Evolutionary conservation across 2,797 vertebrate species (phyloP).

Genomic region (Hoplostethus mediterraneus): DNA sequence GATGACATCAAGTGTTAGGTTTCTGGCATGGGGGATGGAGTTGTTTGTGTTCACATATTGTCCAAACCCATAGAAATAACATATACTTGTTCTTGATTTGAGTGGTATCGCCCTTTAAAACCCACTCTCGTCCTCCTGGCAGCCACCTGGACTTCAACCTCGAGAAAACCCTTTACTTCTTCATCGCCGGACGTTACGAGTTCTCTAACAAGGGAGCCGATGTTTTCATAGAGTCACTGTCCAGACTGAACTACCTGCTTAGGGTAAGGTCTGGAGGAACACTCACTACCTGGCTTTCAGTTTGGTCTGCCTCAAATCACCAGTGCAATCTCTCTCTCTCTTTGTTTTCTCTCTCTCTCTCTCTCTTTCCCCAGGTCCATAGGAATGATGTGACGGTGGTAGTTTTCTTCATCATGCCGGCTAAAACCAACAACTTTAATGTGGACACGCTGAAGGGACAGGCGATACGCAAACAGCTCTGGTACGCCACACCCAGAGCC

Average conservation of each 20-base stretch:
- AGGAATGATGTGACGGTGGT: slow-evolving; percentile 92
- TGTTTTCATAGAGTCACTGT: slow-evolving; percentile 94
- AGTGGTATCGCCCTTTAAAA: too few relatives aligned
- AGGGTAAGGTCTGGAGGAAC: slow-evolving; percentile 81
- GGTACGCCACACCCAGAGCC: slow-evolving; percentile 78
- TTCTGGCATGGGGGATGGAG: too few relatives aligned
- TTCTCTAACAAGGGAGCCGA: slow-evolving; percentile 98
- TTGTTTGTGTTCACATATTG: background rate
- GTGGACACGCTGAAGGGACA: slow-evolving; percentile 97
- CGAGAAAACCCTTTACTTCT: slow-evolving; percentile 96
- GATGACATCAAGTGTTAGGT: too few relatives aligned
- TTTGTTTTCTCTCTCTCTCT: background rate
- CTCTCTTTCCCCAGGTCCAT: slow-evolving; percentile 85
- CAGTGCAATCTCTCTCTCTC: background rate
- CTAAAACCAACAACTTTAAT: slow-evolving; percentile 97
- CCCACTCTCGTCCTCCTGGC: slow-evolving; percentile 32
- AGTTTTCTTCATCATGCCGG: slow-evolving; percentile 98
- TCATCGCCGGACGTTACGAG: slow-evolving; percentile 97
- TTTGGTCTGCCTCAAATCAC: too few relatives aligned
- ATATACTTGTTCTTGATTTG: too few relatives aligned
- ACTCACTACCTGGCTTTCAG: background rate
- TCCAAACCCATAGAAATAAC: too few relatives aligned
- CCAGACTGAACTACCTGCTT: slow-evolving; percentile 95
- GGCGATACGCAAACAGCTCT: slow-evolving; percentile 95
- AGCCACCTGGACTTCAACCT: slow-evolving; percentile 96